Evolutionary conservation across 1,140 invertebrate genomes (phyloP).

Genomic region (Theocolax elegans): DNA sequence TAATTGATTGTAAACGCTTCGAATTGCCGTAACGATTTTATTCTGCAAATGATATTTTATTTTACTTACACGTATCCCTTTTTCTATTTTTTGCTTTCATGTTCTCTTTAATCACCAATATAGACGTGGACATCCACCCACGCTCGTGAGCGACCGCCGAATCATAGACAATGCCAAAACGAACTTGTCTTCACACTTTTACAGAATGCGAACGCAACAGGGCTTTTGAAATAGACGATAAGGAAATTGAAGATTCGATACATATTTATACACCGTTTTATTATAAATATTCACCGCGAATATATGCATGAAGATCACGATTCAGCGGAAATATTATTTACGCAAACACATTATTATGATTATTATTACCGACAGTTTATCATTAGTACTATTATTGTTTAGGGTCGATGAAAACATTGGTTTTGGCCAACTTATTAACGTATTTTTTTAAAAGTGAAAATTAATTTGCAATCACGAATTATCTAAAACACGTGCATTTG

Average conservation of each 20-base stretch:
- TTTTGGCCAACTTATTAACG: too few species aligned
- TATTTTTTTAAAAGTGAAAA: too few species aligned
- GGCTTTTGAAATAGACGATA: slow-evolving; percentile 55
- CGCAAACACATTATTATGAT: slow-evolving; percentile 6
- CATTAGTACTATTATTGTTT: slow-evolving; percentile 1
- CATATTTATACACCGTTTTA: too few species aligned
- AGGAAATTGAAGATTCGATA: too few species aligned
- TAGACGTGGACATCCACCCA: slow-evolving; percentile 57
- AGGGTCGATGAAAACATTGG: too few species aligned
- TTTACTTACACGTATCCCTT: slow-evolving; percentile 26
- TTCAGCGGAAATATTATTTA: slow-evolving; percentile 26
- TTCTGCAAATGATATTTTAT: slow-evolving; percentile 30
- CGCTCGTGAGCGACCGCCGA: slow-evolving; percentile 50
- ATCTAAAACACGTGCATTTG: too few species aligned
- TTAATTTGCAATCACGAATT: too few species aligned
- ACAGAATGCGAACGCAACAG: slow-evolving; percentile 59
- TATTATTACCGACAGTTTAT: slow-evolving; percentile 20
- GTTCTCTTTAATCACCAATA: slow-evolving; percentile 43
- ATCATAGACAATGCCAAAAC: slow-evolving; percentile 42
- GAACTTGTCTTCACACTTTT: slow-evolving; percentile 52
- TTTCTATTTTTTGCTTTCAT: slow-evolving; percentile 53
- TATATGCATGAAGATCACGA: slow-evolving; percentile 19
- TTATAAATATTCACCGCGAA: too few species aligned
- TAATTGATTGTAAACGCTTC: too few species aligned
- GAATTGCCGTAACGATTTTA: too few species aligned